Conservation (phyloP, 2,888 invertebrate genomes). For the Drosophila mimetica region DNA sequence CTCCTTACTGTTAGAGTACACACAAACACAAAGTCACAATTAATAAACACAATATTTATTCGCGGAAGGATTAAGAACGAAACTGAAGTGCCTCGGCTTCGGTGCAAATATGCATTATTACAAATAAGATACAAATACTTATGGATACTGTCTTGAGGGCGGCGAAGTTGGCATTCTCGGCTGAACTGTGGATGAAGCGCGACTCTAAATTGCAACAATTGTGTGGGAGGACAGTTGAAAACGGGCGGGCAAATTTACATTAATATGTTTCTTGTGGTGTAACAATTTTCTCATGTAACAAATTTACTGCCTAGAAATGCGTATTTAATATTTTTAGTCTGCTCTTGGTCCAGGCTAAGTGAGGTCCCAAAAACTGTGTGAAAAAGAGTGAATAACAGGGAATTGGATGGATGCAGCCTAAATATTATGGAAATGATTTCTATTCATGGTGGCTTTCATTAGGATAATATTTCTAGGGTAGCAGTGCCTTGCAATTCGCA, state of each 20-base stretch:
- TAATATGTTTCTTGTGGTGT: slow-evolving; percentile 27
- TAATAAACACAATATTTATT: slow-evolving; percentile 70
- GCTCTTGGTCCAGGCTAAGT: background rate
- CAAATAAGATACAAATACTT: slow-evolving; percentile 67
- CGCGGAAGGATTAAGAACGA: slow-evolving; percentile 41
- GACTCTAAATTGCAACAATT: slow-evolving; percentile 65
- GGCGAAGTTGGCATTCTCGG: slow-evolving; percentile 53
- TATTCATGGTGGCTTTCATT: background rate
- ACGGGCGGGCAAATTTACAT: slow-evolving; percentile 55
- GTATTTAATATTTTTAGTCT: slow-evolving; percentile 43
- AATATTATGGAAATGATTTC: slow-evolving; percentile 12
- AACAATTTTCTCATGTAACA: slow-evolving; percentile 61
- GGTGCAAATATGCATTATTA: slow-evolving; percentile 58
- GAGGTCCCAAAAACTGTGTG: background rate
- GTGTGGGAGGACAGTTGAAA: slow-evolving; percentile 34
- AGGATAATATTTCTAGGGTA: background rate
- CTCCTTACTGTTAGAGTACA: slow-evolving; percentile 74
- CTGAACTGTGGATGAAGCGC: slow-evolving; percentile 23
- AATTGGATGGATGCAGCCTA: background rate
- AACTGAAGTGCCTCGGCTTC: slow-evolving; percentile 31
- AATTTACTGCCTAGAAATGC: slow-evolving; percentile 79
- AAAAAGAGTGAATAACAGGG: slow-evolving; percentile 11
- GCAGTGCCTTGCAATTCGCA: slow-evolving; percentile 10
- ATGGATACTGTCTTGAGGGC: slow-evolving; percentile 69
- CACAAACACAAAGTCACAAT: slow-evolving; percentile 60